Evolutionary conservation across 2,113 vertebrate species (phyloP), one percentile per base, ranked within the genome.

Genomic region (Aplodontia rufa): DNA sequence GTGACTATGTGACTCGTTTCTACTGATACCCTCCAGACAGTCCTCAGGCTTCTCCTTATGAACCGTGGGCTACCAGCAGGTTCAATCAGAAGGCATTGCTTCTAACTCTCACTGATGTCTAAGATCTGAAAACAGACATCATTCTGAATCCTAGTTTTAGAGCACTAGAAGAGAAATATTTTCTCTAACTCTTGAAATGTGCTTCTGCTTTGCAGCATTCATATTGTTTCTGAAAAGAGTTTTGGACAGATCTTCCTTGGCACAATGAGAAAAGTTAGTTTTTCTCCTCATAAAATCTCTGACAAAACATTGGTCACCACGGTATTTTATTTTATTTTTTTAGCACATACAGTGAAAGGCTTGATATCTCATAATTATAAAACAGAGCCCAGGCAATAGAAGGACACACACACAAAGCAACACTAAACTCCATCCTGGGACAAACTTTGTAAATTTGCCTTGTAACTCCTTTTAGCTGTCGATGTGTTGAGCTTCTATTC

Each of bases 71-170:
- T 62, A 49, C 42, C 49, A 75, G 58, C 75, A 90, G 47, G 62
- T 45, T 45, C 20, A 93, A 10, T 91, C 13, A 58, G 66, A 60
- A 60, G 79, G 62, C 64, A 6, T 85, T 86, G 24, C 51, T 86
- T 62, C 40, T 35, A 81, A 40, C 19, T 85, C 49, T 79, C 26
- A 16, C 37, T 55, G 45, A 40, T 72, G 17, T 64, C 83, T 90
- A 62, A 81, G 42, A 51, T 69, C 26, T 90, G 55, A 94, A 88
- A 90, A 68, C 20, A 92, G 62, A 78, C 84, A 60, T 92, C 13
- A 40, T 91, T 95, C 45, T 89, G 78, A 83, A 71, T 49, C 20
- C 4, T 60, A 35, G 16, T 60, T 78, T 95, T 83, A 91, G 92
- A 93, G 2, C 3, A 68, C 80, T 89, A 49, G 74, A 60, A 83